These are phyloP conservation scores for Rallus limicola DNA, from an alignment of 2,113 vertebrate genomes.

Conservation along the genomic window DNA sequence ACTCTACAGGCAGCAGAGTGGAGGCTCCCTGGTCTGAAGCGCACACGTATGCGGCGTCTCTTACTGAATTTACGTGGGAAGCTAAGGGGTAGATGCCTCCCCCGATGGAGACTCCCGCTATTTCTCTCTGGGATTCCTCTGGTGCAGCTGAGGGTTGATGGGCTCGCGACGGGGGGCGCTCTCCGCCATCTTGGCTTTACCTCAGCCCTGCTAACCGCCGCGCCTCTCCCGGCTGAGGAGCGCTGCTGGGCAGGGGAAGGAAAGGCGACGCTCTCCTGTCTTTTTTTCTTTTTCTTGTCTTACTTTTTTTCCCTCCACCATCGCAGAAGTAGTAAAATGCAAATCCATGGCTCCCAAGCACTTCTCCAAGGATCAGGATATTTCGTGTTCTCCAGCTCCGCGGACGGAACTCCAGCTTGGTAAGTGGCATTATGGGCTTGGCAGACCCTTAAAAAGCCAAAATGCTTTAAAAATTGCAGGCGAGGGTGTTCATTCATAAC, in stretches of 20 bases:
- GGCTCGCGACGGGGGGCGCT: not conserved
- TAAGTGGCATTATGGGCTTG: not conserved
- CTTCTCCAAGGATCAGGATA: not conserved
- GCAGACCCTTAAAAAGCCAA: not conserved
- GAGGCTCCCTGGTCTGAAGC: not conserved
- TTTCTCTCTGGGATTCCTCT: accelerated
- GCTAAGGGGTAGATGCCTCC: not conserved
- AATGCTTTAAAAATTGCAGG: not conserved
- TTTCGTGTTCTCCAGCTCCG: not conserved
- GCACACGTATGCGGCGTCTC: too few species aligned
- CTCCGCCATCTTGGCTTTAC: not conserved
- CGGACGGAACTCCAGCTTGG: not conserved
- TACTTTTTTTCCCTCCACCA: too few species aligned
- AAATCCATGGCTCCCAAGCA: not conserved
- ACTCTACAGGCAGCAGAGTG: too few species aligned
- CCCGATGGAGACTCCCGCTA: accelerated
- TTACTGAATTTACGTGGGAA: not conserved
- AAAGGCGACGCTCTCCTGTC: accelerated
- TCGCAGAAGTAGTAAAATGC: not conserved
- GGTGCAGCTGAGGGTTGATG: accelerated
- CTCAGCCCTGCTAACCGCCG: not conserved
- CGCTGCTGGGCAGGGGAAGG: too few species aligned
- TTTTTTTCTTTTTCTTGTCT: too few species aligned
- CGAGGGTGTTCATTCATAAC: not conserved
- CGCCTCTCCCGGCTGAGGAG: not conserved